These are phyloP conservation scores for Neotoxoptera formosana DNA, from an alignment of 1,140 invertebrate genomes.

Conservation along the genomic window DNA sequence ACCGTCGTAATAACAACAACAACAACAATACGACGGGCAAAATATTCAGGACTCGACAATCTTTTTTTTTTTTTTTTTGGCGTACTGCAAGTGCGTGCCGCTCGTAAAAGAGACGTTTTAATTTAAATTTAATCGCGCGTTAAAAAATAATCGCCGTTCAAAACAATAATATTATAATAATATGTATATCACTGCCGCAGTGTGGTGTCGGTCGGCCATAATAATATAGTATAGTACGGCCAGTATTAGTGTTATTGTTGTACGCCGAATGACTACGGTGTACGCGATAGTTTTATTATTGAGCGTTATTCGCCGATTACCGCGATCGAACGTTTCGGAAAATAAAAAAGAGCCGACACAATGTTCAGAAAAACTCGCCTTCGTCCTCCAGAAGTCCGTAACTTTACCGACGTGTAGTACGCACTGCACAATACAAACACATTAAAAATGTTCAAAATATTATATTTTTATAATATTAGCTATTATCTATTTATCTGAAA, in stretches of 20 bases:
- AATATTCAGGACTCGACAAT: background rate
- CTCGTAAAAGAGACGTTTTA: slow-evolving; percentile 31
- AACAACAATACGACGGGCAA: background rate
- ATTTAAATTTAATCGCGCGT: slow-evolving; percentile 27
- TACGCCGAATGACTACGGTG: background rate
- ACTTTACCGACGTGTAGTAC: too few species aligned
- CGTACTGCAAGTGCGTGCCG: background rate
- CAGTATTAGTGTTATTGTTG: background rate
- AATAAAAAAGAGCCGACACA: background rate
- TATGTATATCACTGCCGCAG: background rate
- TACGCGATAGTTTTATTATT: background rate
- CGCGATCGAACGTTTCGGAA: background rate
- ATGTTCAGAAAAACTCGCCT: background rate
- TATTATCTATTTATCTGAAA: too few species aligned
- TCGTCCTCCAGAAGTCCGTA: background rate
- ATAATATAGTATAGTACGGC: too few species aligned
- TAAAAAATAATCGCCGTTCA: background rate
- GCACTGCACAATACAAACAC: background rate
- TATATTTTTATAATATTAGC: too few species aligned
- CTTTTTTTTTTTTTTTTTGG: background rate
- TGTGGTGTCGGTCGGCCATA: too few species aligned
- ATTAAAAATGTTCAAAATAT: too few species aligned
- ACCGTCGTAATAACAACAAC: background rate
- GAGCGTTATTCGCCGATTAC: background rate
- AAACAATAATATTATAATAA: too few species aligned